Conservation (phyloP, 2,113 vertebrate genomes). For the Equus quagga region DNA sequence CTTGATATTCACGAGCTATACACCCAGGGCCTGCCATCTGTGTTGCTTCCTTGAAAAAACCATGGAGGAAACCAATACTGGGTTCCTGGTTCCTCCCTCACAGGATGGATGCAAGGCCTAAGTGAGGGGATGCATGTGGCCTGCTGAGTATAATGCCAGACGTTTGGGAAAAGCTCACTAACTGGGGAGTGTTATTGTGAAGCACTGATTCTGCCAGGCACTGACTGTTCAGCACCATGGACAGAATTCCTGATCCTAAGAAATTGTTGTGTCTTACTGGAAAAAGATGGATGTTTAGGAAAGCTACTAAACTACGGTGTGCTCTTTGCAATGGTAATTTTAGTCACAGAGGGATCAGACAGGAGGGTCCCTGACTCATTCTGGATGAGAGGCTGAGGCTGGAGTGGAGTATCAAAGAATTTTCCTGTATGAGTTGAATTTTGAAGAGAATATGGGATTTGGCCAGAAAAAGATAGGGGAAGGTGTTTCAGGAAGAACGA, state of each 20-base stretch:
- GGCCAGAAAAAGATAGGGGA: not conserved
- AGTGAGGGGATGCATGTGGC: accelerated
- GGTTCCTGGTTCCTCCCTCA: not conserved
- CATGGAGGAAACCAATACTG: not conserved
- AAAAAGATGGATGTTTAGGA: not conserved
- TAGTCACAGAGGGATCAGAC: not conserved
- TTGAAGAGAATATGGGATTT: not conserved
- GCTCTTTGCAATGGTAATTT: not conserved
- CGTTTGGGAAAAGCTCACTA: not conserved
- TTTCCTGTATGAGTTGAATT: not conserved
- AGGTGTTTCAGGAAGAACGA: not conserved
- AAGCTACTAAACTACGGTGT: not conserved
- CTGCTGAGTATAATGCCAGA: too few species aligned
- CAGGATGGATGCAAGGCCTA: accelerated
- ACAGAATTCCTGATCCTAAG: not conserved
- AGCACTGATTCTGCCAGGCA: too few species aligned
- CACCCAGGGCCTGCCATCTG: slow-evolving; percentile 43
- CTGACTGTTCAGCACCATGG: not conserved
- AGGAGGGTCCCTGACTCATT: not conserved
- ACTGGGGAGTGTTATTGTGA: accelerated
- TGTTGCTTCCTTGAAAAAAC: slow-evolving; percentile 56
- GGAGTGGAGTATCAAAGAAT: not conserved
- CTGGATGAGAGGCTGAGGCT: not conserved
- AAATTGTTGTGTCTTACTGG: not conserved
- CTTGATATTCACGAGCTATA: not conserved